phyloP scores from a whole-genome alignment of 2,113 vertebrate genomes.

The Microtus richardsoni region DNA sequence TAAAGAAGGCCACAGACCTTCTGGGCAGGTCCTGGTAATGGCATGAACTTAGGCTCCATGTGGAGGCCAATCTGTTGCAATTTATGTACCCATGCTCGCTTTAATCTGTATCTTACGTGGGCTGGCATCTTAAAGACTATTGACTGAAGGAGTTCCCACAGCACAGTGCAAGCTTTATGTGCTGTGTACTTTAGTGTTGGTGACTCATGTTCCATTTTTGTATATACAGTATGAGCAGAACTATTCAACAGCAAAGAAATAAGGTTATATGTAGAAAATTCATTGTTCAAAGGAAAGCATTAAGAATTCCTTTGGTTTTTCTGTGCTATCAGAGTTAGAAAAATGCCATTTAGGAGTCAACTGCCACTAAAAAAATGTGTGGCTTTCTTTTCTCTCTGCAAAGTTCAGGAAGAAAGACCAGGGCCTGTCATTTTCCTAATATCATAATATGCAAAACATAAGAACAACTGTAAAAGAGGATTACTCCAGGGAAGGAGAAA shows the following conservation, averaged over 20 bases:
- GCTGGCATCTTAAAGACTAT: too few relatives aligned
- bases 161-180: background rate
- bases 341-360: background rate
- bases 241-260: background rate
- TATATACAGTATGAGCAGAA: background rate
- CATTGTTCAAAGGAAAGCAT: background rate
- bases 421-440: background rate
- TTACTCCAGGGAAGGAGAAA: constrained; percentile 33
- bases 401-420: constrained; percentile 7
- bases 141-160: too few relatives aligned
- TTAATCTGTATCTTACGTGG: too few relatives aligned
- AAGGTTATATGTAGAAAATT: constrained; percentile 12
- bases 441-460: constrained; percentile 32
- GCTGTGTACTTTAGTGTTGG: background rate
- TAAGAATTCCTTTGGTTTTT: background rate
- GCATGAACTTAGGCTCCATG: too few relatives aligned
- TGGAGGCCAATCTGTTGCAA: too few relatives aligned
- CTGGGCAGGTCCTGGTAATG: too few relatives aligned
- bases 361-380: background rate
- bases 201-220: background rate
- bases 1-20: too few relatives aligned
- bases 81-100: too few relatives aligned
- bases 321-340: background rate
- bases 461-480: constrained; percentile 2
- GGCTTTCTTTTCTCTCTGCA: constrained; percentile 6